Evolutionary conservation across 2,797 vertebrate genomes (phyloP).

Genomic region (Sternotherus odoratus): DNA sequence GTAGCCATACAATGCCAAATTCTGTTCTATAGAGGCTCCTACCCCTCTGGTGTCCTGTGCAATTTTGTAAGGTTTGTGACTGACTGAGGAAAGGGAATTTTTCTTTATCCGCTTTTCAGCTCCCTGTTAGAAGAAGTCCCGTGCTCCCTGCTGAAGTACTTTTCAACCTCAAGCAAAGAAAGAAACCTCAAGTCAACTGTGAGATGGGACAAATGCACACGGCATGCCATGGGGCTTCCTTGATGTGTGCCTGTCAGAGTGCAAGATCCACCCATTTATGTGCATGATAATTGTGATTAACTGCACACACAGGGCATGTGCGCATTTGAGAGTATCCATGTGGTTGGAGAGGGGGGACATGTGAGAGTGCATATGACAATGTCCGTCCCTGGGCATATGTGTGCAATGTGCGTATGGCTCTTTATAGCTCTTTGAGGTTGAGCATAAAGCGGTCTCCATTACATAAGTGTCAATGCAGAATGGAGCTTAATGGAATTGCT

Average conservation of each 20-base stretch:
- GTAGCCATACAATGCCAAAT: too few relatives aligned
- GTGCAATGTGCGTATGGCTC: neutral
- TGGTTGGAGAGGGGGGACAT: neutral
- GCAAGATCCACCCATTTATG: neutral
- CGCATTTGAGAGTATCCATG: neutral
- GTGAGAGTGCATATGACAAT: neutral
- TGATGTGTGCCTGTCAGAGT: neutral
- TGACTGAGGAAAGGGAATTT: neutral
- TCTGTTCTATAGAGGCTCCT: neutral
- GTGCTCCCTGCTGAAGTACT: neutral
- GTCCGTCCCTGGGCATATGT: neutral
- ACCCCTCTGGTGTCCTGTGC: accelerated
- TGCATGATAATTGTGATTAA: neutral
- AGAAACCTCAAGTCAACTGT: neutral
- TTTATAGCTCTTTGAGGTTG: neutral
- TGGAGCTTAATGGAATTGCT: neutral
- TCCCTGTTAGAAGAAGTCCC: neutral
- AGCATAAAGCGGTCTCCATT: neutral
- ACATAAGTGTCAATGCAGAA: neutral
- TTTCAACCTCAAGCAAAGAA: neutral
- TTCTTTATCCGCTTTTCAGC: neutral
- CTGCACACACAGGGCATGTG: neutral
- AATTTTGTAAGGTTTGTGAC: neutral
- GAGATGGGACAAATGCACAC: neutral
- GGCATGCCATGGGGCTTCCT: neutral